A percentile compares a stretch with the other conserved stretches of the same genome.
Conservation (phyloP, 1,140 invertebrate species). For the Caerostris extrusa region DNA sequence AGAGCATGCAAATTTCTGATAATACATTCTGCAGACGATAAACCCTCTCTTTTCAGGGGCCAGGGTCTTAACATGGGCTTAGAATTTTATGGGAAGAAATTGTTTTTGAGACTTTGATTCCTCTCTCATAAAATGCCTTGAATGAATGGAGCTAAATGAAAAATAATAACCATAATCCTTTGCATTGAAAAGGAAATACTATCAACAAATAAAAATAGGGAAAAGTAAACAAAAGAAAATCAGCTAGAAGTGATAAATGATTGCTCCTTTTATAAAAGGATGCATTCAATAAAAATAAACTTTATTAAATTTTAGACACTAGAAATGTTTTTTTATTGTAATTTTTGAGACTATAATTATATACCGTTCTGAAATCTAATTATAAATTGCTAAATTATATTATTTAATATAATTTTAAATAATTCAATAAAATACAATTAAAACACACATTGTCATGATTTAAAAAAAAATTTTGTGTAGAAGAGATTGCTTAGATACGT, state of each 20-base stretch:
- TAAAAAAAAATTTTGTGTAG: too few relatives aligned
- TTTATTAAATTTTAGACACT: too few relatives aligned
- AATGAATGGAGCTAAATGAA: neutral
- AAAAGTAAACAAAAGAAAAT: neutral
- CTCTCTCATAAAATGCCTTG: neutral
- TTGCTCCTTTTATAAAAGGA: neutral
- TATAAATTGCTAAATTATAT: too few relatives aligned
- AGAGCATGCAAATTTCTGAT: too few relatives aligned
- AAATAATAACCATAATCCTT: neutral
- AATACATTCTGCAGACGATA: neutral
- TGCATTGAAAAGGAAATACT: slow-evolving; percentile 3
- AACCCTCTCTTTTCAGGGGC: neutral
- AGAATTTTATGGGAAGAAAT: slow-evolving; percentile 4
- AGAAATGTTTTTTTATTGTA: too few relatives aligned
- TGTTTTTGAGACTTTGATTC: neutral
- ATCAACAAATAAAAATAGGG: neutral
- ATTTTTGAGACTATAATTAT: too few relatives aligned
- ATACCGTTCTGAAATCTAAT: too few relatives aligned
- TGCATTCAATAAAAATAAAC: neutral
- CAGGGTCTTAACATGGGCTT: slow-evolving; percentile 19
- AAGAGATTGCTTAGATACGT: too few relatives aligned
- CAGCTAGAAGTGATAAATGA: slow-evolving; percentile 31
- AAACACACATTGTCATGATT: too few relatives aligned
- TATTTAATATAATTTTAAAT: too few relatives aligned
- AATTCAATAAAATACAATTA: too few relatives aligned